These are phyloP conservation scores for Pterois miles DNA, from an alignment of 2,797 vertebrate genomes.

Conservation along the genomic window DNA sequence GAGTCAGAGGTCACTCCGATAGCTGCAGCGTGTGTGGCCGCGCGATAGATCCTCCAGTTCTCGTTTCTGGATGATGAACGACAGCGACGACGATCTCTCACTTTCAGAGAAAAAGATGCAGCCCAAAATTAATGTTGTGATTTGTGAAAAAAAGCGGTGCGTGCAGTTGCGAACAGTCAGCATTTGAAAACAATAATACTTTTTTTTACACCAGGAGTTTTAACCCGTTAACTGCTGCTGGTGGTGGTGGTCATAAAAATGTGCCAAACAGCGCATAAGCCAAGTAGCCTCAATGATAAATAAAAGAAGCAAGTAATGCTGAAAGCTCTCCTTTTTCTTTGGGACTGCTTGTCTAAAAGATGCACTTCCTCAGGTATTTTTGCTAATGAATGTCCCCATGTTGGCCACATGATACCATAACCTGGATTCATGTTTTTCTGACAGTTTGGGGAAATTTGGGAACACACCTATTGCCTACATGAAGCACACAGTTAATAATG, in stretches of 20 bases:
- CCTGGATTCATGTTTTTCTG: no score
- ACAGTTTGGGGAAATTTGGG: neutral
- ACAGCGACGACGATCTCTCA: neutral
- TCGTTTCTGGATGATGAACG: conserved; percentile 23
- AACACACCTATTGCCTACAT: neutral
- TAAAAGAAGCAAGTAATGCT: neutral
- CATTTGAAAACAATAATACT: neutral
- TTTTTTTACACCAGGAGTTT: neutral
- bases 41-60: neutral
- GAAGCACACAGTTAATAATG: neutral
- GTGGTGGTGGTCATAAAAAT: no score
- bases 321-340: no score
- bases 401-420: neutral
- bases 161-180: neutral
- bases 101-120: neutral
- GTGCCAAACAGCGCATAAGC: neutral
- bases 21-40: conserved; percentile 61
- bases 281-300: neutral
- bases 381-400: neutral
- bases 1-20: conserved; percentile 73
- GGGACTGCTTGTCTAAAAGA: neutral
- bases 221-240: neutral
- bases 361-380: neutral
- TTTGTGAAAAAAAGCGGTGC: neutral
- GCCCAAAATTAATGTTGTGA: neutral